Evolutionary conservation across 2,797 vertebrate species (phyloP).

Genomic region (Psittacula derbiana): DNA sequence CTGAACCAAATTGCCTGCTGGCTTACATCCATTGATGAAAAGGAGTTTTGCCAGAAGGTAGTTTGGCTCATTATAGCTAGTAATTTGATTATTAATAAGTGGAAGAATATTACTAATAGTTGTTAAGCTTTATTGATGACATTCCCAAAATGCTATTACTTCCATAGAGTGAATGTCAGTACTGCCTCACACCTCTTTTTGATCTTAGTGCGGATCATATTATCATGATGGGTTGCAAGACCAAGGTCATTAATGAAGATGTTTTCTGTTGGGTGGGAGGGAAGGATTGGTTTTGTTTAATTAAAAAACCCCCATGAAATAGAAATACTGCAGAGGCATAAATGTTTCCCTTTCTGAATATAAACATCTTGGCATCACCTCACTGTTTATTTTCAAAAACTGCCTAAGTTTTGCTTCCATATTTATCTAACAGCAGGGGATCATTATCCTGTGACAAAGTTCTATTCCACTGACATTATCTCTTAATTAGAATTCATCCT

Average conservation of each 20-base stretch:
- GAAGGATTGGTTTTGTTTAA: constrained; percentile 13
- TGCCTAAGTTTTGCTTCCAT: constrained; percentile 67
- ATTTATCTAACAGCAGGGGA: constrained; percentile 75
- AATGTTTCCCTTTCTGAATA: constrained; percentile 67
- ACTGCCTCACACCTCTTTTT: not conserved
- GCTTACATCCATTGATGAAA: constrained; percentile 10
- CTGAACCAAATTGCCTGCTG: constrained; percentile 50
- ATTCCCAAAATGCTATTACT: not conserved
- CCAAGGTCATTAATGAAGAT: constrained; percentile 24
- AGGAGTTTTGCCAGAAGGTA: constrained; percentile 63
- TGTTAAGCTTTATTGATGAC: constrained; percentile 44
- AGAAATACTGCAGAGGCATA: constrained; percentile 53
- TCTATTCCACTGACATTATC: constrained; percentile 71
- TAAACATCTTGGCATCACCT: constrained; percentile 75
- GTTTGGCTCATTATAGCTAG: constrained; percentile 59
- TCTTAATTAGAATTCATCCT: constrained; percentile 74
- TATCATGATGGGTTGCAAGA: not conserved
- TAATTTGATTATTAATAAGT: constrained; percentile 63
- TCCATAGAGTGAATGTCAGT: not conserved
- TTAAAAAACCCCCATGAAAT: constrained; percentile 42
- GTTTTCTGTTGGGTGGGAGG: constrained; percentile 34
- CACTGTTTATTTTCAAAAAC: constrained; percentile 73
- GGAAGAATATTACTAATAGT: constrained; percentile 55
- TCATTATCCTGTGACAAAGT: constrained; percentile 74
- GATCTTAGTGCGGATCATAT: not conserved